A percentile compares a stretch with the other conserved stretches of the same genome.
phyloP scores from a whole-genome alignment of 2,888 invertebrate species.

The Dorcus parallelipipedus region DNA sequence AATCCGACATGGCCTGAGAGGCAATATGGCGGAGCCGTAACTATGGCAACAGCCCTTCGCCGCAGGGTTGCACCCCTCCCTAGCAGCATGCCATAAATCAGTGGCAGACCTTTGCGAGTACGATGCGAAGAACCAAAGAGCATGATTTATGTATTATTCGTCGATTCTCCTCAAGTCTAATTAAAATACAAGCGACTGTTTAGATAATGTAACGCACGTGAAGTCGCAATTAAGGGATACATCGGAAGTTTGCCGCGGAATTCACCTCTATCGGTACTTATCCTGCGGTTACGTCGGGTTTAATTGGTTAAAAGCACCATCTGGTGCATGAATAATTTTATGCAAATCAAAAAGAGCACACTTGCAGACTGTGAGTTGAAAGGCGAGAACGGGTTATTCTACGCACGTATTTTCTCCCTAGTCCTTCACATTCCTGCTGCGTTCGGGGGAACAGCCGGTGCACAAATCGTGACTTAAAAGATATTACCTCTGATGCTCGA shows the following conservation, averaged over 20 bases:
- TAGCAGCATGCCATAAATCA: constrained; percentile 27
- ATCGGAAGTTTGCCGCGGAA: background rate
- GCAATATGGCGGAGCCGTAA: constrained; percentile 42
- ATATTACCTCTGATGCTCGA: background rate
- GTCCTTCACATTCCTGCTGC: constrained; percentile 28
- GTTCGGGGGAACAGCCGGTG: constrained; percentile 42
- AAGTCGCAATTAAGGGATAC: no score
- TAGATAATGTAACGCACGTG: background rate
- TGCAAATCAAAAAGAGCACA: constrained; percentile 31
- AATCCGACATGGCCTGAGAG: constrained; percentile 29
- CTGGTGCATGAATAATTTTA: constrained; percentile 32
- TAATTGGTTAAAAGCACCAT: constrained; percentile 24
- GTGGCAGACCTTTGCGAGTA: constrained; percentile 22
- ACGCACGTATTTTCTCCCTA: constrained; percentile 39
- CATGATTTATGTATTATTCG: constrained; percentile 22
- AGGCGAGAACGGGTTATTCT: constrained; percentile 31
- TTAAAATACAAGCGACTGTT: constrained; percentile 2
- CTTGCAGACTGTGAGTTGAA: constrained; percentile 25
- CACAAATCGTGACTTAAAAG: constrained; percentile 44
- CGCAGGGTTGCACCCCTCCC: constrained; percentile 38
- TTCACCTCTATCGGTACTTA: constrained; percentile 4
- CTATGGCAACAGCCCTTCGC: constrained; percentile 44
- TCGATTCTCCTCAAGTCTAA: constrained; percentile 5
- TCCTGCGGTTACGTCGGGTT: constrained; percentile 5
- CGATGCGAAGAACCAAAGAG: constrained; percentile 6